Percentiles rank a stretch among this genome's conserved stretches.
These are phyloP conservation scores for Steromphala cineraria DNA, from an alignment of 2,888 invertebrate genomes.

Conservation along the genomic window DNA sequence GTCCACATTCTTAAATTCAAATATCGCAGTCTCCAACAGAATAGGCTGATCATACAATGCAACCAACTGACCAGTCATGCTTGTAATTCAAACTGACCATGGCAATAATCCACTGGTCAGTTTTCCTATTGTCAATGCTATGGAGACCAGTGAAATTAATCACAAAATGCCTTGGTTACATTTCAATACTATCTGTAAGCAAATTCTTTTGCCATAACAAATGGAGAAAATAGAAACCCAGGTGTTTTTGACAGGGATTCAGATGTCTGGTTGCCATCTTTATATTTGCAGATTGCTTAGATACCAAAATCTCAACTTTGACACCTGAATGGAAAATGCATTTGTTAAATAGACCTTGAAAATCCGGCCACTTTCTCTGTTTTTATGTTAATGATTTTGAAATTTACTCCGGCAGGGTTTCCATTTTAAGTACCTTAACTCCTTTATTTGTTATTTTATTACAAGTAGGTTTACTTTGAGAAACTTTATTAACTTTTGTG, in stretches of 20 bases:
- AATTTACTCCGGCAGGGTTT: background rate
- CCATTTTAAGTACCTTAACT: background rate
- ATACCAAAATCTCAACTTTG: background rate
- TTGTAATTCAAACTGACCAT: background rate
- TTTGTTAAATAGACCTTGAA: background rate
- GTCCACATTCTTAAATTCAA: no score
- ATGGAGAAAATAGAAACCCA: background rate
- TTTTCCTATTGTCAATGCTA: background rate
- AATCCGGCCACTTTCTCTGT: background rate
- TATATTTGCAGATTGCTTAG: background rate
- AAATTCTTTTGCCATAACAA: background rate
- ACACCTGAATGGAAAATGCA: background rate
- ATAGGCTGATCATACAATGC: background rate
- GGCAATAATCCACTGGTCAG: background rate
- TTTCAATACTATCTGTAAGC: background rate
- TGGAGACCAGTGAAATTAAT: background rate
- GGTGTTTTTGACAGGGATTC: slow-evolving; percentile 5
- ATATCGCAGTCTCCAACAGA: no score
- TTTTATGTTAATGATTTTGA: no score
- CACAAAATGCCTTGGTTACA: background rate
- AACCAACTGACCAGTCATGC: background rate
- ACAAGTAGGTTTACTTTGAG: no score
- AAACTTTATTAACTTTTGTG: no score
- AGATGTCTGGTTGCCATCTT: background rate
- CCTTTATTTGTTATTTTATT: no score